Evolutionary conservation across 2,113 vertebrate genomes (phyloP), one percentile per base, ranked within the genome.

Genomic region (Calcarius ornatus): DNA sequence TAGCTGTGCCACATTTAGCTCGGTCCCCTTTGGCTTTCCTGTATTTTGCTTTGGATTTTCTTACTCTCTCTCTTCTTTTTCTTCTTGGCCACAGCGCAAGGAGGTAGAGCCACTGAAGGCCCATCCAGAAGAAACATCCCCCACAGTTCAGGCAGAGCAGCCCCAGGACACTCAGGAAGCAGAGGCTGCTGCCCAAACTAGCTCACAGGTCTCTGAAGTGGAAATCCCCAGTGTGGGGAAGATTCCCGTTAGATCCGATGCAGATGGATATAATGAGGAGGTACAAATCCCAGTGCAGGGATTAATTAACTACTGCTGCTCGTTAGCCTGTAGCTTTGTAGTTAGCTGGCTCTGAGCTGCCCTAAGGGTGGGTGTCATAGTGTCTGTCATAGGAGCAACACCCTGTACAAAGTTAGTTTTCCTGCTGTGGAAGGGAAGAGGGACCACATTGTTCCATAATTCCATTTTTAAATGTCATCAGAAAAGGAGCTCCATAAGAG

Each of bases 221-320:
- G 99, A 99, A 95, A 99, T 99, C 91, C 99, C 99, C 85, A 99
- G 98, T 75, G 99, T 99, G 97, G 99, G 99, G 88, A 98, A 98
- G 97, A 99, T 99, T 92, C 98, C 98, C 45, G 98, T 99, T 98
- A 98, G 98, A 82, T 98, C 99, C 6, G 99, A 99, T 91, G 98
- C 99, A 65, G 99, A 99, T 5, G 99, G 99, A 59, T 99, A 99
- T 98, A 98, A 99, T 16, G 99, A 99, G 96, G 99, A 99, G 99
- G 99, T 99, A 97, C 96, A 97, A 47, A 87, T 71, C 80, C 14
- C 69, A 79, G 92, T 25, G 81, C 93, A 94, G 95, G 94, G 20
- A 5, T 43, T 56, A 30, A 81, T 78, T 71, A 14, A 81, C 76
- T 73, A 14, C 81, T 35, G 70, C 79, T 24, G 21, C 31, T 92